These are phyloP conservation scores for Pholis gunnellus DNA, from an alignment of 2,113 vertebrate species.

Conservation along the genomic window DNA sequence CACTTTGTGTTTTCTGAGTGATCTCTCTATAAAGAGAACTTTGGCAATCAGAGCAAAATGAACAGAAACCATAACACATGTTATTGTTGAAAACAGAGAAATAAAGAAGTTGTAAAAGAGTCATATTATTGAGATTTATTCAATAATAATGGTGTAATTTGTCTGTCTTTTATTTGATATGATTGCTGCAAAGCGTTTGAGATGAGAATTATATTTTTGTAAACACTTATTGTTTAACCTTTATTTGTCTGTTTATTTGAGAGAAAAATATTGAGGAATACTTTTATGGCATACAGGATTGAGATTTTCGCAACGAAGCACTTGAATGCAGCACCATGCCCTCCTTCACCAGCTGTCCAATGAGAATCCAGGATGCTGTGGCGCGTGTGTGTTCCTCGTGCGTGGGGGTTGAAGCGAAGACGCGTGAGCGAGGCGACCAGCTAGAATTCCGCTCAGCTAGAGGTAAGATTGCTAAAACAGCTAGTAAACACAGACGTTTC, in stretches of 20 bases:
- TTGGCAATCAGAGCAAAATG: not conserved
- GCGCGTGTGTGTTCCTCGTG: slow-evolving; percentile 46
- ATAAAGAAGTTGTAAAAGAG: not conserved
- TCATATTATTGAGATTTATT: not conserved
- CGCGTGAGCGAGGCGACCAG: slow-evolving; percentile 67
- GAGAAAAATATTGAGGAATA: not conserved
- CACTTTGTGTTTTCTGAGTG: not conserved
- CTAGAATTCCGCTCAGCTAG: slow-evolving; percentile 43
- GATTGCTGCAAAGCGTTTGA: not conserved
- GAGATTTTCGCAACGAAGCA: not conserved
- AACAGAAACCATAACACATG: not conserved
- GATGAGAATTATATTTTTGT: not conserved
- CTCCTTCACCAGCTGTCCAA: slow-evolving; percentile 52
- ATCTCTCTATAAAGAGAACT: not conserved
- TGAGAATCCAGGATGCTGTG: slow-evolving; percentile 35
- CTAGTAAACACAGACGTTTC: not conserved
- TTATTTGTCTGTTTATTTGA: not conserved
- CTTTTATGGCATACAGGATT: no score
- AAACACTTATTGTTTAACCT: not conserved
- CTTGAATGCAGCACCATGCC: slow-evolving; percentile 57
- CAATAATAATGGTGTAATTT: not conserved
- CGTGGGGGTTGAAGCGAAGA: slow-evolving; percentile 53
- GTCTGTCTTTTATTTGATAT: not conserved
- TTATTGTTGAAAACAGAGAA: not conserved
- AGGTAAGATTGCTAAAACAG: slow-evolving; percentile 56